phyloP scores from a whole-genome alignment of 1,140 invertebrate species.

The Ladona fulva region DNA sequence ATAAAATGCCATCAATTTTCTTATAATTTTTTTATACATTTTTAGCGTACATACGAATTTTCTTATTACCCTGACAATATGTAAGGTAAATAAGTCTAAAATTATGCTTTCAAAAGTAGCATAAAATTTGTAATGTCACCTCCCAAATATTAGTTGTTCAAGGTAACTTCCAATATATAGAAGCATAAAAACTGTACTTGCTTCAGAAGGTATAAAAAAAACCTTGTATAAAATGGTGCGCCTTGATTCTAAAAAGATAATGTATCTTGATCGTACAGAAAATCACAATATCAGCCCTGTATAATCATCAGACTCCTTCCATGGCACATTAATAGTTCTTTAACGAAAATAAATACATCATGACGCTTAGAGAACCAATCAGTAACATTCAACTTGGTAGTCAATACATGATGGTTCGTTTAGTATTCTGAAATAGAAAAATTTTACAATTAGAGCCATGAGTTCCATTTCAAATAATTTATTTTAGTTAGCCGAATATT shows the following conservation, averaged over 20 bases:
- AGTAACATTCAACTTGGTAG: neutral
- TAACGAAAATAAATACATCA: neutral
- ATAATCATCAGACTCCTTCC: neutral
- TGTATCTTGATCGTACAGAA: neutral
- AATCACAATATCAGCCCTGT: neutral
- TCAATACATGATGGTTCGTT: neutral
- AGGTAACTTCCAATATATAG: neutral
- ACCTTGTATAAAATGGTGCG: neutral
- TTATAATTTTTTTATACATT: too few relatives aligned
- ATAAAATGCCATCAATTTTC: too few relatives aligned
- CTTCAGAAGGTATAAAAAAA: neutral
- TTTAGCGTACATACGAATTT: neutral
- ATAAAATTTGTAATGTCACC: neutral
- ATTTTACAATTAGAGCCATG: neutral
- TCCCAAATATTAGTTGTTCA: neutral
- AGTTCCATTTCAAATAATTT: neutral
- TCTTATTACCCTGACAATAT: neutral
- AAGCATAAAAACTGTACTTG: neutral
- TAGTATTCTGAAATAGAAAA: neutral
- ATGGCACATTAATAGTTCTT: neutral
- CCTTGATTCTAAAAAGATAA: neutral
- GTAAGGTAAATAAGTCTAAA: conserved; percentile 2
- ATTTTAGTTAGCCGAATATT: neutral
- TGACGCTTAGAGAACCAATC: neutral
- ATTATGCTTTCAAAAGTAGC: neutral